phyloP scores from a whole-genome alignment of 2,113 vertebrate genomes.

The Tympanuchus pallidicinctus region DNA sequence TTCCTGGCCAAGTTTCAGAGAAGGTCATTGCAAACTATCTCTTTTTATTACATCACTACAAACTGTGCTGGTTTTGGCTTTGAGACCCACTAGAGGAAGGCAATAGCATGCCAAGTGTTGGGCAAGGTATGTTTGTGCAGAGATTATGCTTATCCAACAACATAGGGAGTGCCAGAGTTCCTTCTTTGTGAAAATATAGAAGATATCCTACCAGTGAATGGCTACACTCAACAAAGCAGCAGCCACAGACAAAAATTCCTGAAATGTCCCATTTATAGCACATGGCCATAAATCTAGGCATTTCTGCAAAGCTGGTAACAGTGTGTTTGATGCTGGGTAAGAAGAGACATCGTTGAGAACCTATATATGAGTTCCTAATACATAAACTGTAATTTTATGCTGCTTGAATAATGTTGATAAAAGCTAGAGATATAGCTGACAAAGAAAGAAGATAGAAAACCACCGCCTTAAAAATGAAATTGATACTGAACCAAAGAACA shows the following conservation, averaged over 20 bases:
- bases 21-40: conserved; percentile 26
- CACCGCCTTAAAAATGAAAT: conserved; percentile 7
- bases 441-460: neutral
- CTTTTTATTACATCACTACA: neutral
- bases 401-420: neutral
- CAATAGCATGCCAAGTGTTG: neutral
- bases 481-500: conserved; percentile 19
- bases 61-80: neutral
- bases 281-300: neutral
- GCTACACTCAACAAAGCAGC: neutral
- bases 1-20: neutral
- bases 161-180: neutral
- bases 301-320: neutral
- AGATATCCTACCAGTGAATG: neutral
- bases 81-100: neutral
- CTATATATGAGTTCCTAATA: neutral
- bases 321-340: neutral
- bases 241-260: neutral
- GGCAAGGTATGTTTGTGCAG: neutral
- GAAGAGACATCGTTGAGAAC: neutral
- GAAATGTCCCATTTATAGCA: neutral
- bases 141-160: neutral
- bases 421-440: neutral
- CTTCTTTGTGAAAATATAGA: neutral
- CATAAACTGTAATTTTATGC: neutral